A percentile compares a stretch with the other conserved stretches of the same genome.
Conservation (phyloP, 30 jellyfish, hydroid and myxozoan species). For the Nemopilema nomurai region DNA sequence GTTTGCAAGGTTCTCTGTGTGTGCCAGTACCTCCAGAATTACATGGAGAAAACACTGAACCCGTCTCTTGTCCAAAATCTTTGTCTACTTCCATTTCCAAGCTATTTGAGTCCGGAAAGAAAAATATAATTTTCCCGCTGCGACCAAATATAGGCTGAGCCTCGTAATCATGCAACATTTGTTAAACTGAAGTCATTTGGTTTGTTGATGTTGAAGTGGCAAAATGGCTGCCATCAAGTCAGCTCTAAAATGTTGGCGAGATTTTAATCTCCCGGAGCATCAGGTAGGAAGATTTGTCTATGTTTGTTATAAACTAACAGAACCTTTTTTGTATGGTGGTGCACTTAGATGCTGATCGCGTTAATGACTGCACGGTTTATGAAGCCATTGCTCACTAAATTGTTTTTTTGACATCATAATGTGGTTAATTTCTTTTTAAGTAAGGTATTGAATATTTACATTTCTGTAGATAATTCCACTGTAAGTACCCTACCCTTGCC, state of each 20-base stretch:
- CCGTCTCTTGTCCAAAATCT: neutral
- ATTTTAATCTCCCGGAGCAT: conserved; percentile 82
- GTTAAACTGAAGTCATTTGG: neutral
- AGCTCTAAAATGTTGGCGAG: conserved; percentile 90
- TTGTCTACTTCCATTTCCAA: conserved; percentile 34
- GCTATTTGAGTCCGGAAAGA: neutral
- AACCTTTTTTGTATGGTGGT: no score
- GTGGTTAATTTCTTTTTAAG: no score
- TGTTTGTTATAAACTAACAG: no score
- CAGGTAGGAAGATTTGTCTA: conserved; percentile 44
- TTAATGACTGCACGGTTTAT: no score
- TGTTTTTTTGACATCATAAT: no score
- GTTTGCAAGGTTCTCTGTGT: conserved; percentile 48
- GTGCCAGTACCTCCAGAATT: conserved; percentile 4
- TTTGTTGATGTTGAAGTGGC: conserved; percentile 61
- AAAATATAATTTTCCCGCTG: neutral
- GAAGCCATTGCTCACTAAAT: no score
- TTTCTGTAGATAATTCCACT: no score
- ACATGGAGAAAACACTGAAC: conserved; percentile 6
- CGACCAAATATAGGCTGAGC: neutral
- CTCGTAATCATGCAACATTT: no score
- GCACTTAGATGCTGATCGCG: no score
- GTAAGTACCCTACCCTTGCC: no score
- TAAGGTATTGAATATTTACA: no score
- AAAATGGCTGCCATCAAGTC: conserved; percentile 88